Evolutionary conservation across 2,888 invertebrate species (phyloP).

Genomic region (Agrochola lota): DNA sequence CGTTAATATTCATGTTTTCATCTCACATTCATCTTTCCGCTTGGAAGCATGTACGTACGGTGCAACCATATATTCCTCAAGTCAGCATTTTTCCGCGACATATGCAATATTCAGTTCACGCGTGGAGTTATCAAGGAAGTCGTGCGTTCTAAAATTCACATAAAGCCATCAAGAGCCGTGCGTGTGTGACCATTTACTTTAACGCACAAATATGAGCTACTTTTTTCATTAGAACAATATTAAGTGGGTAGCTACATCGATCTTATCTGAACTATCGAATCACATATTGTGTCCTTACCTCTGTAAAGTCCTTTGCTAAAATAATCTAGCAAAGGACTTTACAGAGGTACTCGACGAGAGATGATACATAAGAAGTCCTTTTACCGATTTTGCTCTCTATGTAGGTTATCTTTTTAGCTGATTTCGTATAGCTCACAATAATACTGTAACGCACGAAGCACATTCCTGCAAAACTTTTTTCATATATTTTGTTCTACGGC

Average conservation of each 20-base stretch:
- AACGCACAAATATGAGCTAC: neutral
- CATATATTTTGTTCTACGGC: neutral
- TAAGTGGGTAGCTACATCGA: neutral
- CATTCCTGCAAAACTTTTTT: neutral
- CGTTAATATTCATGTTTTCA: slow-evolving; percentile 43
- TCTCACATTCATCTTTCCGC: slow-evolving; percentile 7
- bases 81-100: neutral
- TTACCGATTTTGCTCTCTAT: neutral
- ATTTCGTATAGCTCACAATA: neutral
- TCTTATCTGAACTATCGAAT: neutral
- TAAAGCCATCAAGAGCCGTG: neutral
- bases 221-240: neutral
- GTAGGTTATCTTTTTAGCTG: neutral
- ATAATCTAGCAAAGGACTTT: neutral
- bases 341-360: neutral
- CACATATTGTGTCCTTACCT: neutral
- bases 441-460: neutral
- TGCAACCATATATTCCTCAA: slow-evolving; percentile 14
- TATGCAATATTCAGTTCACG: slow-evolving; percentile 22
- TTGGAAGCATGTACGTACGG: slow-evolving; percentile 15
- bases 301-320: too few relatives aligned
- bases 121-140: neutral
- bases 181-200: neutral
- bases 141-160: neutral
- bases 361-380: neutral